Evolutionary conservation across 35 echinoderm and acorn worm species (phyloP).

Genomic region (Lytechinus pictus): DNA sequence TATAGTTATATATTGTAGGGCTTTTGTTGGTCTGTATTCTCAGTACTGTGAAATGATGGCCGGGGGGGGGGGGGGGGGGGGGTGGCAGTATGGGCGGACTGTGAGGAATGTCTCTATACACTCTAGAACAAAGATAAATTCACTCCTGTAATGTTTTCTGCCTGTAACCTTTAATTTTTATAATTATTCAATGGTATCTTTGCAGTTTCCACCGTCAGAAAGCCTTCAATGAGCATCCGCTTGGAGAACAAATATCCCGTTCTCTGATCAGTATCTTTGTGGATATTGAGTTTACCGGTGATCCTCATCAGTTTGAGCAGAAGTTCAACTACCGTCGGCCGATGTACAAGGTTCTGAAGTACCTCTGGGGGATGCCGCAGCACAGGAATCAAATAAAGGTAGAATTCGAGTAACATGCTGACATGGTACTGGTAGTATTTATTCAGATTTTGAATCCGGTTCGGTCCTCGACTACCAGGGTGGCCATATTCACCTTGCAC

Average conservation of each 20-base stretch:
- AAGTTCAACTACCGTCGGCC: constrained; percentile 97
- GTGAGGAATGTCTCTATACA: too few species aligned
- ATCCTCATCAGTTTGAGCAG: constrained; percentile 95
- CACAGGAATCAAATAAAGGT: constrained; percentile 91
- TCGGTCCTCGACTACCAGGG: too few species aligned
- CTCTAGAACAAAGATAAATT: too few species aligned
- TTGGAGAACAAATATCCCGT: constrained; percentile 67
- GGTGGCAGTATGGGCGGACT: too few species aligned
- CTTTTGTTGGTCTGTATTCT: neutral
- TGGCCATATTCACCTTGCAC: too few species aligned
- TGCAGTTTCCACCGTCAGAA: constrained; percentile 82
- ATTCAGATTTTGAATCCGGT: neutral
- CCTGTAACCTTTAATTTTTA: too few species aligned
- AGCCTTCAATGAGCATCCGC: constrained; percentile 79
- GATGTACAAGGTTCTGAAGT: constrained; percentile 92
- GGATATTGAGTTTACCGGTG: constrained; percentile 95
- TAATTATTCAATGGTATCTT: neutral
- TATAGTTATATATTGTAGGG: neutral
- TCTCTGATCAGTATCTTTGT: constrained; percentile 88
- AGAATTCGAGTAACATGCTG: too few species aligned
- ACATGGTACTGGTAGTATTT: neutral
- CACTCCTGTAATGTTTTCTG: too few species aligned
- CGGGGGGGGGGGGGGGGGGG: too few species aligned
- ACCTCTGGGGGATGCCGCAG: constrained; percentile 74
- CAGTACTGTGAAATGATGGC: too few species aligned